Conservation (phyloP, 2,888 invertebrate species). For the Drosophila silvestris region DNA sequence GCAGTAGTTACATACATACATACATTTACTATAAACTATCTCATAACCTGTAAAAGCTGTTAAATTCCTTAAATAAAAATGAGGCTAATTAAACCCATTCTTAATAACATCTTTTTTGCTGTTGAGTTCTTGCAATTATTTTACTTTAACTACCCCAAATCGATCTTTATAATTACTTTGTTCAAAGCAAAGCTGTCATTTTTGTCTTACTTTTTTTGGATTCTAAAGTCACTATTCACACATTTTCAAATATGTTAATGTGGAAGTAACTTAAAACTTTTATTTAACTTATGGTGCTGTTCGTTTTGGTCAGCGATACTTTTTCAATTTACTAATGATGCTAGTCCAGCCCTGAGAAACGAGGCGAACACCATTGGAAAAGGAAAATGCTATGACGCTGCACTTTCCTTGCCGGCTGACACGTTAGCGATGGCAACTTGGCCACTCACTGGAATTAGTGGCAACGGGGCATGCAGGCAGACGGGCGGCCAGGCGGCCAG, state of each 20-base stretch:
- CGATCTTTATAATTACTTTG: background rate
- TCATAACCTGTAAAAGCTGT: accelerated
- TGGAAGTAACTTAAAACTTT: background rate
- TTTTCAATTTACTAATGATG: constrained; percentile 75
- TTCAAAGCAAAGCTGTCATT: background rate
- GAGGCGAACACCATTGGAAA: background rate
- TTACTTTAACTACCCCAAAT: background rate
- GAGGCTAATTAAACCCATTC: no score
- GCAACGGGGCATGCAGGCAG: constrained; percentile 16
- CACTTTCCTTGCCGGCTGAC: constrained; percentile 59
- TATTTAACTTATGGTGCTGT: background rate
- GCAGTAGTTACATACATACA: background rate
- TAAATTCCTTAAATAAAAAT: no score
- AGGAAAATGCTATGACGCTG: constrained; percentile 57
- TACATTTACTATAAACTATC: background rate
- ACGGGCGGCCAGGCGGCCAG: background rate
- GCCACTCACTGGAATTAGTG: constrained; percentile 40
- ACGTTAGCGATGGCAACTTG: constrained; percentile 38
- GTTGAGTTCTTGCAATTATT: background rate
- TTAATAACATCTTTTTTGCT: accelerated
- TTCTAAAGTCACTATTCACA: background rate
- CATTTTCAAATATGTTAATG: constrained; percentile 2
- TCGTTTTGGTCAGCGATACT: constrained; percentile 4
- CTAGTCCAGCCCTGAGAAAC: constrained; percentile 31
- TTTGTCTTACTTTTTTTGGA: background rate